Evolutionary conservation across 2,888 invertebrate species (phyloP).

Genomic region (Tupiocoris notatus): DNA sequence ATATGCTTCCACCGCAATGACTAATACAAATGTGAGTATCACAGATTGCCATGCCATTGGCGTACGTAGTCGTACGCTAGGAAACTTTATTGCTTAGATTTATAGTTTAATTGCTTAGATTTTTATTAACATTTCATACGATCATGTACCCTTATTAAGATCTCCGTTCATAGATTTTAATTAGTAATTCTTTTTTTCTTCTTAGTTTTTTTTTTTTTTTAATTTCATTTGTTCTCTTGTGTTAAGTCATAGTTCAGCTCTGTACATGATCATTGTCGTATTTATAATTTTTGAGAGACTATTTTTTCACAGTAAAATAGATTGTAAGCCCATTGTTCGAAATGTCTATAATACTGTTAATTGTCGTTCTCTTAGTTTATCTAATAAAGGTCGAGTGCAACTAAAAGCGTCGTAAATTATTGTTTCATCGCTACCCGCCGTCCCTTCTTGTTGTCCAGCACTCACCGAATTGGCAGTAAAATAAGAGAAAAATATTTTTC

Average conservation of each 20-base stretch:
- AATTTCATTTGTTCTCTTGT: too few relatives aligned
- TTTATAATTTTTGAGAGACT: constrained; percentile 33
- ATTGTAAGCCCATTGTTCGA: not conserved
- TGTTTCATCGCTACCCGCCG: too few relatives aligned
- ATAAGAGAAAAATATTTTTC: too few relatives aligned
- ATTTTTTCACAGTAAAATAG: constrained; percentile 28
- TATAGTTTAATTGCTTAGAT: not conserved
- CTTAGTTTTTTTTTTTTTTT: too few relatives aligned
- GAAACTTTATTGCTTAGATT: not conserved
- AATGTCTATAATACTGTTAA: constrained; percentile 19
- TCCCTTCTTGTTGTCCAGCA: too few relatives aligned
- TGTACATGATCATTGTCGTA: constrained; percentile 23
- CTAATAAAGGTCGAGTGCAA: constrained; percentile 21
- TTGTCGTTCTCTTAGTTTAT: constrained; percentile 34
- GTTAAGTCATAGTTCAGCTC: constrained; percentile 18
- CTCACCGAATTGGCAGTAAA: too few relatives aligned
- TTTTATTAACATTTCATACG: constrained; percentile 18
- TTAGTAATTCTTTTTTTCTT: constrained; percentile 13
- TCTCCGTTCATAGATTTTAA: constrained; percentile 29
- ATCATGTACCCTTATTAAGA: constrained; percentile 19
- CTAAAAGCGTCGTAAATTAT: too few relatives aligned
- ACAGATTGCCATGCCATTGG: not conserved
- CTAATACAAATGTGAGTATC: not conserved
- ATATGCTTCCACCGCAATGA: not conserved
- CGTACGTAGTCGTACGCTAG: not conserved